Evolutionary conservation across 1,140 invertebrate species (phyloP), one percentile per base, ranked within the genome.

Genomic region (Penaeus japonicus): DNA sequence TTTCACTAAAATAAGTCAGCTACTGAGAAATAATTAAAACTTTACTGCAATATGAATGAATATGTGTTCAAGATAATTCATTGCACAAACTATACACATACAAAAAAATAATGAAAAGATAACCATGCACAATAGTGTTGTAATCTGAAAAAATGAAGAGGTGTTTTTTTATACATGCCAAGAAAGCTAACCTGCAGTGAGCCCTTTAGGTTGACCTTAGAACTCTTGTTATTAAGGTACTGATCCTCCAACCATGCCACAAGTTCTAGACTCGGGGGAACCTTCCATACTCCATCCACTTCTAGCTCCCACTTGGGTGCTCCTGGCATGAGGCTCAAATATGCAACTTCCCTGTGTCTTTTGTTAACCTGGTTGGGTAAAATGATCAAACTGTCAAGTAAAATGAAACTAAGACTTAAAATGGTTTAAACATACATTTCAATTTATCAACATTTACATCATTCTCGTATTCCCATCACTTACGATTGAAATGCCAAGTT

Each of bases 161-260:
- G 39, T 22, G 24, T 22, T 75, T n/a, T n/a, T n/a, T n/a, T 17
- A 84, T 15, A 55, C 27, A 55, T 12, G 15, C 22, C 18, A 55
- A 77, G 53, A 30, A 47, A 54, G 81, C 91, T 88, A 87, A 93
- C 93, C 92, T 93, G 90, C 73, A 93, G 91, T 80, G 92, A 96
- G 91, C 97, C 96, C 92, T 96, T 96, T 73, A 96, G 93, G 89
- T 96, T 95, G 78, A 96, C 96, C 91, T 94, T 95, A 89, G 95
- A 94, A 81, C 94, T 93, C 57, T 95, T 95, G 73, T 94, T 93
- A 89, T 93, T 93, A 93, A 86, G 87, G 57, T 95, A 97, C 91
- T 96, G 95, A 84, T 97, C 96, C 93, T 97, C 96, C 57, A 97
- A 91, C 96, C 96, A 97, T 0, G 96, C 94, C 10, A 95, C 95